Conservation (phyloP, 2,888 invertebrate genomes). For the Petrolisthes cinctipes region DNA sequence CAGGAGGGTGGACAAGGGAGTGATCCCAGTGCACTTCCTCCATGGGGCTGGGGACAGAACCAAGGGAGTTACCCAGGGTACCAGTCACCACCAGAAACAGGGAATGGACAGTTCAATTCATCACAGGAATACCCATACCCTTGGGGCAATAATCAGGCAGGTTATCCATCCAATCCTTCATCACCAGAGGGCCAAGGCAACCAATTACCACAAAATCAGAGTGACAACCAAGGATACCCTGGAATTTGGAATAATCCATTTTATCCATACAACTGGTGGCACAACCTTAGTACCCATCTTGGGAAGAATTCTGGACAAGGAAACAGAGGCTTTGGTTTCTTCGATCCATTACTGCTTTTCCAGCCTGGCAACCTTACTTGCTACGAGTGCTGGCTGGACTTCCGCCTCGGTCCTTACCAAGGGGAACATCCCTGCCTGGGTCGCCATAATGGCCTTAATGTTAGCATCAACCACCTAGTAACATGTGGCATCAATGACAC, state of each 20-base stretch:
- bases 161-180: neutral
- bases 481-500: slow-evolving; percentile 44
- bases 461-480: slow-evolving; percentile 44
- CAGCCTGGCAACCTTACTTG: slow-evolving; percentile 51
- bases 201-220: neutral
- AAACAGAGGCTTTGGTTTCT: neutral
- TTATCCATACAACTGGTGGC: too few relatives aligned
- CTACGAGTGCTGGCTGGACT: slow-evolving; percentile 58
- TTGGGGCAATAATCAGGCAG: neutral
- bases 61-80: neutral
- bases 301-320: neutral
- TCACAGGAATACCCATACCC: neutral
- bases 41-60: too few relatives aligned
- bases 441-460: slow-evolving; percentile 30
- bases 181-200: neutral
- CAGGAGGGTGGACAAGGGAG: too few relatives aligned
- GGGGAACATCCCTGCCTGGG: slow-evolving; percentile 53
- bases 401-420: slow-evolving; percentile 37
- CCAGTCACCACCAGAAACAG: neutral
- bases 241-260: too few relatives aligned
- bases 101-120: neutral
- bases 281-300: too few relatives aligned
- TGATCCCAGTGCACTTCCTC: too few relatives aligned
- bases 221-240: too few relatives aligned
- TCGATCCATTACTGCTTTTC: neutral